Evolutionary conservation across 2,888 invertebrate genomes (phyloP).

Genomic region (Xylophagus ater): DNA sequence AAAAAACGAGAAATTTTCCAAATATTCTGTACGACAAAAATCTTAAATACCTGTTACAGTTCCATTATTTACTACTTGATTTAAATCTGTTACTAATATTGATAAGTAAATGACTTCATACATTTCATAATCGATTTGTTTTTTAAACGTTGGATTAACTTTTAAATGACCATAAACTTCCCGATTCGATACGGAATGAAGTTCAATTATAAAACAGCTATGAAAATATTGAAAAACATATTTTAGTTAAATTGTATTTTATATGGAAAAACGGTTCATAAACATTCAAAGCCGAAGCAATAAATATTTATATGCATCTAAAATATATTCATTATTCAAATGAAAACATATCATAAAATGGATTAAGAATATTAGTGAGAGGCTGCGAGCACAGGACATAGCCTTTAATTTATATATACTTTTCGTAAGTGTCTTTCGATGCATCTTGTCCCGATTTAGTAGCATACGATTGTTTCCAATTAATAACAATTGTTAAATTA

Average conservation of each 20-base stretch:
- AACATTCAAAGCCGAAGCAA: too few relatives aligned
- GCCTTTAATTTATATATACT: conserved; percentile 12
- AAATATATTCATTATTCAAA: too few relatives aligned
- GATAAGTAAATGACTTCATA: conserved; percentile 48
- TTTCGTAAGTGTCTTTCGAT: conserved; percentile 13
- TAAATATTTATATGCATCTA: too few relatives aligned
- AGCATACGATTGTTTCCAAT: conserved; percentile 48
- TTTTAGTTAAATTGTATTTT: neutral
- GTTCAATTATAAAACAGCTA: conserved; percentile 29
- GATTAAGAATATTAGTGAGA: too few relatives aligned
- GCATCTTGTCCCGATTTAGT: conserved; percentile 43
- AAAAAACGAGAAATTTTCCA: too few relatives aligned
- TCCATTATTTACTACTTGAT: conserved; percentile 41
- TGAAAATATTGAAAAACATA: conserved; percentile 13
- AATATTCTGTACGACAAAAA: conserved; percentile 1
- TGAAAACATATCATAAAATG: too few relatives aligned
- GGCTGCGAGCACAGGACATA: too few relatives aligned
- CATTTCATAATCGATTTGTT: conserved; percentile 47
- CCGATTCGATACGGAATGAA: conserved; percentile 14
- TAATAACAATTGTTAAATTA: conserved; percentile 44
- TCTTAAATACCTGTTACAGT: conserved; percentile 41
- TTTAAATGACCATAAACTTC: conserved; percentile 21
- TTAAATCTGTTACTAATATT: conserved; percentile 42
- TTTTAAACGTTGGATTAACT: conserved; percentile 20
- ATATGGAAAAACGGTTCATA: too few relatives aligned